These are phyloP conservation scores for Eilema griseolum DNA, from an alignment of 2,888 invertebrate species.

Conservation along the genomic window DNA sequence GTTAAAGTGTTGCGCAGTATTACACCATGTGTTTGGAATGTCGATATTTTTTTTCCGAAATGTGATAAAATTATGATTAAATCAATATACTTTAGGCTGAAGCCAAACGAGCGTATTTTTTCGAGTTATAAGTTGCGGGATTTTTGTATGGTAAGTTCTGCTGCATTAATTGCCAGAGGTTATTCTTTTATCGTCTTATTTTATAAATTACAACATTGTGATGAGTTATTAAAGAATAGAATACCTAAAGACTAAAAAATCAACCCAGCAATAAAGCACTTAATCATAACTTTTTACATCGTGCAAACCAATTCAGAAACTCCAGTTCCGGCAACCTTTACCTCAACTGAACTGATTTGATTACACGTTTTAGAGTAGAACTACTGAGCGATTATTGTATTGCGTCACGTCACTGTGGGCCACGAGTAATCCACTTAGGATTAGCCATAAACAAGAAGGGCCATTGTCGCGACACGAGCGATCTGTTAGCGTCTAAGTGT, in stretches of 20 bases:
- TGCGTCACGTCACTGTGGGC: constrained; percentile 59
- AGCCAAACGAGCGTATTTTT: too few species aligned
- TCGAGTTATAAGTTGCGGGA: too few species aligned
- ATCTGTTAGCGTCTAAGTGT: constrained; percentile 83
- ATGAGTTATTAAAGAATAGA: not conserved
- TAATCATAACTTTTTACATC: too few species aligned
- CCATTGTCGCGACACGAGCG: constrained; percentile 79
- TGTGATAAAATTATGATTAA: constrained; percentile 27
- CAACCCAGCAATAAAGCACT: too few species aligned
- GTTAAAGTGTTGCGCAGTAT: constrained; percentile 31
- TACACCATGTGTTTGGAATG: constrained; percentile 50
- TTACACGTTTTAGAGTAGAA: constrained; percentile 21
- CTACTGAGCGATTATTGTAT: constrained; percentile 45
- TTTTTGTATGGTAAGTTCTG: too few species aligned
- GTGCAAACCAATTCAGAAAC: not conserved
- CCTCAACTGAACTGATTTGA: not conserved
- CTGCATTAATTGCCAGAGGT: too few species aligned
- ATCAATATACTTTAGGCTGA: too few species aligned
- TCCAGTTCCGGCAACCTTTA: not conserved
- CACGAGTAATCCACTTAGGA: constrained; percentile 83
- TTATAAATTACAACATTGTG: too few species aligned
- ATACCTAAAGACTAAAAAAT: too few species aligned
- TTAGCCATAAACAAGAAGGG: constrained; percentile 82
- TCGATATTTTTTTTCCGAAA: constrained; percentile 44
- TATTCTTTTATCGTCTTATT: too few species aligned